These are phyloP conservation scores for Pithys albifrons DNA, from an alignment of 2,113 vertebrate genomes.

Conservation along the genomic window DNA sequence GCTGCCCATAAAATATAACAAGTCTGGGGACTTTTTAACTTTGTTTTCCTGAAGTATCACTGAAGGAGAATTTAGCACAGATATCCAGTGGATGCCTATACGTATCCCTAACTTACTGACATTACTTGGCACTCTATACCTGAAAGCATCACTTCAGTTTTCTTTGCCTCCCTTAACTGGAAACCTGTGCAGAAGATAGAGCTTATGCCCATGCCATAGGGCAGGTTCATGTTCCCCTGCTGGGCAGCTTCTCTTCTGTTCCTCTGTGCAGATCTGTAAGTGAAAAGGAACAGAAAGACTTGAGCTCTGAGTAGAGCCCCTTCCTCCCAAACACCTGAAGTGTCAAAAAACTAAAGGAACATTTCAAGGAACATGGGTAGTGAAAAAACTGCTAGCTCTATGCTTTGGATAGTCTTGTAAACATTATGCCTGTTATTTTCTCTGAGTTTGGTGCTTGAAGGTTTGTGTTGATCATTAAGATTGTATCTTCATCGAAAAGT, in stretches of 20 bases:
- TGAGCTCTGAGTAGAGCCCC: not conserved
- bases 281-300: not conserved
- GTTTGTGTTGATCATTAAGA: not conserved
- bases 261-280: not conserved
- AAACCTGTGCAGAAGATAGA: not conserved
- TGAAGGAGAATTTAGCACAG: not conserved
- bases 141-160: fast-evolving
- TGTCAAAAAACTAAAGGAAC: not conserved
- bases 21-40: not conserved
- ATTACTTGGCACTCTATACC: not conserved
- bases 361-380: not conserved
- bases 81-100: not conserved
- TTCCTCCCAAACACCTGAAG: not conserved
- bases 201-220: not conserved
- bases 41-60: not conserved
- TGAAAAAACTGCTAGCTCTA: not conserved
- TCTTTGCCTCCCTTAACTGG: not conserved
- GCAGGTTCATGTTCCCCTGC: fast-evolving
- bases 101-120: not conserved
- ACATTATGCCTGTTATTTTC: not conserved
- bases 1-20: not conserved
- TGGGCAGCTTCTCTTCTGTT: not conserved
- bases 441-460: not conserved
- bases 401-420: not conserved
- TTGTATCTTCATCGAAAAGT: not conserved